A percentile compares a stretch with the other conserved stretches of the same genome.
Conservation (phyloP, 2,113 vertebrate genomes). For the Phylloscopus trochiloides region DNA sequence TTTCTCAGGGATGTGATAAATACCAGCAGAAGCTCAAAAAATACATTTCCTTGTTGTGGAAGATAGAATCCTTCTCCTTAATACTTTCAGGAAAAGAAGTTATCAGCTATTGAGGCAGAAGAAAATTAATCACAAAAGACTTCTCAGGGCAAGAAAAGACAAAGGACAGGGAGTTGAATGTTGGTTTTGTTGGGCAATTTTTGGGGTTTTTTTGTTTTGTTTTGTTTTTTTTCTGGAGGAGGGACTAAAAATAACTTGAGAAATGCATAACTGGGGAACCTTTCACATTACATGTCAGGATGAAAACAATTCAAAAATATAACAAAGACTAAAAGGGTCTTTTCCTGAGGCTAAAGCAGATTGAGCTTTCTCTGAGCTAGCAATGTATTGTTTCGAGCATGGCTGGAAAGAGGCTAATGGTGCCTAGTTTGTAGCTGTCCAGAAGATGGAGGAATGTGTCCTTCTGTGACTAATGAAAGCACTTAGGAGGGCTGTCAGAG, state of each 20-base stretch:
- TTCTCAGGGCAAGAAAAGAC: not conserved
- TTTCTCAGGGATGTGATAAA: slow-evolving; percentile 10
- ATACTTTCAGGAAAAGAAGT: slow-evolving; percentile 37
- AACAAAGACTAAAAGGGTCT: slow-evolving; percentile 11
- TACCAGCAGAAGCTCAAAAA: not conserved
- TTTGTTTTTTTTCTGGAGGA: not conserved
- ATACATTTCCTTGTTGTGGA: not conserved
- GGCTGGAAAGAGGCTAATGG: slow-evolving; percentile 14
- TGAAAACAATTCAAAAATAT: slow-evolving; percentile 9
- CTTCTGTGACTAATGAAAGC: slow-evolving; percentile 8
- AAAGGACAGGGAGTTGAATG: not conserved
- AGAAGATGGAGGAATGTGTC: slow-evolving; percentile 3
- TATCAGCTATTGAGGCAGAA: slow-evolving; percentile 21
- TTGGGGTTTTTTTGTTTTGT: not conserved
- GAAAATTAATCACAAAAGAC: slow-evolving; percentile 35
- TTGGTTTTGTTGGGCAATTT: not conserved
- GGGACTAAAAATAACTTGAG: not conserved
- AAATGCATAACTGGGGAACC: not conserved
- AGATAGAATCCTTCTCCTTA: not conserved
- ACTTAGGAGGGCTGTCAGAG: not conserved
- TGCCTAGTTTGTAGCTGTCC: slow-evolving; percentile 21
- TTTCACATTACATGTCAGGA: not conserved
- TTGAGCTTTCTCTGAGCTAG: not conserved
- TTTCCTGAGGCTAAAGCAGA: slow-evolving; percentile 38
- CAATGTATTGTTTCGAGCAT: not conserved